phyloP scores from a whole-genome alignment of 2,888 invertebrate species.

The Athalia cordata region DNA sequence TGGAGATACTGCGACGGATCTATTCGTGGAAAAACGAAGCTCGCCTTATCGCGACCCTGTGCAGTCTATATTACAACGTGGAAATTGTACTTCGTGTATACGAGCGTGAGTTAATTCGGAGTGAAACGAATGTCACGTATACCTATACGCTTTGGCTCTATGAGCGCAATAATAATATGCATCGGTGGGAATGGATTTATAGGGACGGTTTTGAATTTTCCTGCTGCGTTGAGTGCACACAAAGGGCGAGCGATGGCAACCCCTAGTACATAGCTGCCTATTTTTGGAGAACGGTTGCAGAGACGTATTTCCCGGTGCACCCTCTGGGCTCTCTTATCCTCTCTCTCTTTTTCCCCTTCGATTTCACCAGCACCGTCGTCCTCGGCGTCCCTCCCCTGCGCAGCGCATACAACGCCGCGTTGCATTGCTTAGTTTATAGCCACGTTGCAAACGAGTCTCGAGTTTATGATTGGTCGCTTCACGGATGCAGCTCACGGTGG shows the following conservation, averaged over 20 bases:
- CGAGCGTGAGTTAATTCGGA: too few relatives aligned
- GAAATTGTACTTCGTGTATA: too few relatives aligned
- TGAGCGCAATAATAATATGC: not conserved
- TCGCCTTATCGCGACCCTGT: too few relatives aligned
- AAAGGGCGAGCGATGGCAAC: constrained; percentile 28
- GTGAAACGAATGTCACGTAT: too few relatives aligned
- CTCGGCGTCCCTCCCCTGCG: not conserved
- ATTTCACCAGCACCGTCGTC: not conserved
- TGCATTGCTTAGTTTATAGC: not conserved
- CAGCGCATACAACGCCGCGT: not conserved
- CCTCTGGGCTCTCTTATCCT: constrained; percentile 10
- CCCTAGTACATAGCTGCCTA: constrained; percentile 25
- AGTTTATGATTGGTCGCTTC: constrained; percentile 8
- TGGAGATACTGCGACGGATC: too few relatives aligned
- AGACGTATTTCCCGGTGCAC: constrained; percentile 36
- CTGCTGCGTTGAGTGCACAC: constrained; percentile 24
- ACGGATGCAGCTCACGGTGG: constrained; percentile 12
- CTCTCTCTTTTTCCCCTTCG: constrained; percentile 7
- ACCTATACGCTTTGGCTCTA: too few relatives aligned
- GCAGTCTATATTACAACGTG: too few relatives aligned
- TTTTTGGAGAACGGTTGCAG: constrained; percentile 41
- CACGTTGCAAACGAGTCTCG: not conserved
- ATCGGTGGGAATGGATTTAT: not conserved
- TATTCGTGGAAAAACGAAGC: too few relatives aligned
- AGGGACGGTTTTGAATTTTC: constrained; percentile 18